Conservation (phyloP, 2,113 vertebrate genomes). For the Pangasianodon hypophthalmus region DNA sequence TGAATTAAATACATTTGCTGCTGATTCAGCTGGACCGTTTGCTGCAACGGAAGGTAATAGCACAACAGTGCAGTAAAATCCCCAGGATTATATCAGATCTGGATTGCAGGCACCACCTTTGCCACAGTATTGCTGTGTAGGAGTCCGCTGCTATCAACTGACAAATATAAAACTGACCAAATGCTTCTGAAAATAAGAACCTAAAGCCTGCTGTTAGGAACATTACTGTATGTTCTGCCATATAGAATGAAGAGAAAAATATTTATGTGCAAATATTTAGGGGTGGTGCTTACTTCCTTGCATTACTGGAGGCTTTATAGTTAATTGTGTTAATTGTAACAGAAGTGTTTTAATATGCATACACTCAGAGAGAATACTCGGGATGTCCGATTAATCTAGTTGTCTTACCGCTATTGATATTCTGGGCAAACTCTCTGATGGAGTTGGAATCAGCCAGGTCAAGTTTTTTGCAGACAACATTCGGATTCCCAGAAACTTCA, state of each 20-base stretch:
- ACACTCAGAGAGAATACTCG: not conserved
- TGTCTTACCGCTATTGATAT: conserved; percentile 69
- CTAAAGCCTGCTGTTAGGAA: not conserved
- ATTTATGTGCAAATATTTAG: not conserved
- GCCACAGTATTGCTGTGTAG: not conserved
- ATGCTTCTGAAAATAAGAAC: not conserved
- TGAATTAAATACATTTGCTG: not conserved
- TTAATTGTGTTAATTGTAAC: not conserved
- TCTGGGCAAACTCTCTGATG: conserved; percentile 74
- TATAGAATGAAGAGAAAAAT: not conserved
- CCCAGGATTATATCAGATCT: not conserved
- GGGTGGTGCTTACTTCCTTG: not conserved
- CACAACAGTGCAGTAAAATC: not conserved
- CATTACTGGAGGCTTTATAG: not conserved
- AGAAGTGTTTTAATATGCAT: not conserved
- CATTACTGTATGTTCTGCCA: not conserved
- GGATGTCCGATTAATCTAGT: not conserved
- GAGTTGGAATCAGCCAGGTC: conserved; percentile 75
- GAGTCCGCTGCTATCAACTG: not conserved
- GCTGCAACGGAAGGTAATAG: not conserved
- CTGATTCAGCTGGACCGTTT: not conserved
- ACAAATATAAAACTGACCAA: not conserved
- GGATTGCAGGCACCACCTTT: not conserved
- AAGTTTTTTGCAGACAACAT: conserved; percentile 68
- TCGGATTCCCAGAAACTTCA: conserved; percentile 65